Percentiles rank a stretch among this genome's conserved stretches.
Conservation (phyloP, 2,888 invertebrate species). For the Nemotelus nigrinus region DNA sequence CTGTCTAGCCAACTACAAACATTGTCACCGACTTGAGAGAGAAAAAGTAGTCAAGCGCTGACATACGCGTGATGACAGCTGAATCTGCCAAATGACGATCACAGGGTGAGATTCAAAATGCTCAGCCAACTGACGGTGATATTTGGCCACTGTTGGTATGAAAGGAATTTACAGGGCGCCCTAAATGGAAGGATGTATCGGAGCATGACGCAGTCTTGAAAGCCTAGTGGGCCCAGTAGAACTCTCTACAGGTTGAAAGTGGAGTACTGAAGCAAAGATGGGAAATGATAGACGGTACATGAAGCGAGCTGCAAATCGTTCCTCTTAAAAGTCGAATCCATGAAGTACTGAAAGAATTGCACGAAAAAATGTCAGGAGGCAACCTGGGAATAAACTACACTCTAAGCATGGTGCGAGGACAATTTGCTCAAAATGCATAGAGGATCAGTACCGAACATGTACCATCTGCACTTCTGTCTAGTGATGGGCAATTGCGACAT, state of each 20-base stretch:
- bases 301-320: conserved; percentile 45
- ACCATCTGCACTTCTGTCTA: too few species aligned
- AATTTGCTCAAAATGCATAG: conserved; percentile 48
- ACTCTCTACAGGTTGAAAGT: conserved; percentile 4
- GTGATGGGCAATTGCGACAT: too few species aligned
- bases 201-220: not conserved
- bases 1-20: too few species aligned
- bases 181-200: conserved; percentile 4
- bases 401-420: conserved; percentile 2
- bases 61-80: too few species aligned
- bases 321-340: conserved; percentile 45
- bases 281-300: conserved; percentile 12
- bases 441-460: not conserved
- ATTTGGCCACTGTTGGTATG: not conserved
- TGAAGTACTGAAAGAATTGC: conserved; percentile 51
- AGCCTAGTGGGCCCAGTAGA: conserved; percentile 8
- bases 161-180: not conserved
- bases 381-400: conserved; percentile 53
- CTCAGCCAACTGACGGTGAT: conserved; percentile 1
- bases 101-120: not conserved
- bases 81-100: not conserved
- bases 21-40: too few species aligned
- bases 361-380: conserved; percentile 51
- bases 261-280: conserved; percentile 21
- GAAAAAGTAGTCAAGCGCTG: too few species aligned